Conservation (phyloP, 1,140 invertebrate genomes). For the Euborellia annulipes region DNA sequence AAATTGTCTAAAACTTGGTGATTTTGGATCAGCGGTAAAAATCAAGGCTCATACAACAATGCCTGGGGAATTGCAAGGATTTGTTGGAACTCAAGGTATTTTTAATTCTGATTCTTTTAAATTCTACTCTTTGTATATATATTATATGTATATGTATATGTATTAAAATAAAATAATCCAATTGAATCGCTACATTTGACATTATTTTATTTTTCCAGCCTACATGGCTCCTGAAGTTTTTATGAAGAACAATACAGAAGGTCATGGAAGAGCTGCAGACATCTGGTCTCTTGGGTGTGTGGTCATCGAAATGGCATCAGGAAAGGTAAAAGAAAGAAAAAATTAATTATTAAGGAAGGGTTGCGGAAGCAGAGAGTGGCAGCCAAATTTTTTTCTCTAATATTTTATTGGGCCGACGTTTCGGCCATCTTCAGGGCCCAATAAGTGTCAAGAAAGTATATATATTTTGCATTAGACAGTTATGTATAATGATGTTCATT, state of each 20-base stretch:
- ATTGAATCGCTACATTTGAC: too few relatives aligned
- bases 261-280: constrained; percentile 75
- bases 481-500: too few relatives aligned
- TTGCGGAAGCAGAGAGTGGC: too few relatives aligned
- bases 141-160: not conserved
- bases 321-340: too few relatives aligned
- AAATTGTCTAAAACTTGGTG: constrained; percentile 71
- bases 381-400: too few relatives aligned
- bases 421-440: too few relatives aligned
- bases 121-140: not conserved
- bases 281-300: constrained; percentile 85
- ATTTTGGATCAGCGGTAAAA: constrained; percentile 78
- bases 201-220: constrained; percentile 31
- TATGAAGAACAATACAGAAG: constrained; percentile 55
- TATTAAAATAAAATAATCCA: not conserved
- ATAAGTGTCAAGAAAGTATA: too few relatives aligned
- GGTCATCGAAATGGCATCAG: constrained; percentile 77
- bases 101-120: not conserved
- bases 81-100: constrained; percentile 70
- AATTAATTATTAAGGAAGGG: too few relatives aligned
- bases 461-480: too few relatives aligned
- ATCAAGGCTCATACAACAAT: constrained; percentile 73
- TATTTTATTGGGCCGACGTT: too few relatives aligned
- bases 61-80: constrained; percentile 68
- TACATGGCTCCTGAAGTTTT: constrained; percentile 86